Evolutionary conservation across 2,888 invertebrate species (phyloP).

Genomic region (Hoplodrina ambigua): DNA sequence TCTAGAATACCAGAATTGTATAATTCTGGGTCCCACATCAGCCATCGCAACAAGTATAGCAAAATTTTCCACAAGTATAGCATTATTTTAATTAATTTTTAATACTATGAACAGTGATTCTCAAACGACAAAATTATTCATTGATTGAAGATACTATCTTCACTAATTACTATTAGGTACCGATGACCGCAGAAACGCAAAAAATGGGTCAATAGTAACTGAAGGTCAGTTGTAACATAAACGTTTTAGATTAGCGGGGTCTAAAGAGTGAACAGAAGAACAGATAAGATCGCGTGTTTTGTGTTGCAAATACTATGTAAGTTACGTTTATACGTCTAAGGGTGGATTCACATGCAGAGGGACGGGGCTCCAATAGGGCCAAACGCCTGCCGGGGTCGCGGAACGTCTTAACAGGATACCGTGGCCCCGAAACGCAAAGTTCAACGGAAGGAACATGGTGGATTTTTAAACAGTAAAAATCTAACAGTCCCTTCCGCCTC

Average conservation of each 20-base stretch:
- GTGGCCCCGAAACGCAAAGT: too few relatives aligned
- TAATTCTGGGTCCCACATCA: not conserved
- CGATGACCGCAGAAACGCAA: conserved; percentile 2
- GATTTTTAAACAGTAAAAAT: too few relatives aligned
- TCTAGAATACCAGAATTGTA: conserved; percentile 1
- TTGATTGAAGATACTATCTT: conserved; percentile 19
- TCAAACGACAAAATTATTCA: conserved; percentile 4
- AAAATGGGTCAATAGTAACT: conserved; percentile 36
- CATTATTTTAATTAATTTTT: conserved; percentile 13
- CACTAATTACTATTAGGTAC: conserved; percentile 18
- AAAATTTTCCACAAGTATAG: conserved; percentile 20
- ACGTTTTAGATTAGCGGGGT: conserved; percentile 32
- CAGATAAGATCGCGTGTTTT: conserved; percentile 19
- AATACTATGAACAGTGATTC: not conserved
- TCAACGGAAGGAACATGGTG: too few relatives aligned
- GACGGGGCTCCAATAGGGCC: too few relatives aligned
- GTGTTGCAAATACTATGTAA: not conserved
- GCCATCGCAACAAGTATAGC: not conserved
- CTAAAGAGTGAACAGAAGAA: conserved; percentile 12
- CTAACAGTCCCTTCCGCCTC: too few relatives aligned
- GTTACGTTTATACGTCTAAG: too few relatives aligned
- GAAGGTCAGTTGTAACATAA: conserved; percentile 13
- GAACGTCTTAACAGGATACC: too few relatives aligned
- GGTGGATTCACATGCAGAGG: too few relatives aligned
- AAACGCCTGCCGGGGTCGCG: too few relatives aligned